Evolutionary conservation across 1,140 invertebrate genomes (phyloP).

Genomic region (Caenorhabditis brenneri): DNA sequence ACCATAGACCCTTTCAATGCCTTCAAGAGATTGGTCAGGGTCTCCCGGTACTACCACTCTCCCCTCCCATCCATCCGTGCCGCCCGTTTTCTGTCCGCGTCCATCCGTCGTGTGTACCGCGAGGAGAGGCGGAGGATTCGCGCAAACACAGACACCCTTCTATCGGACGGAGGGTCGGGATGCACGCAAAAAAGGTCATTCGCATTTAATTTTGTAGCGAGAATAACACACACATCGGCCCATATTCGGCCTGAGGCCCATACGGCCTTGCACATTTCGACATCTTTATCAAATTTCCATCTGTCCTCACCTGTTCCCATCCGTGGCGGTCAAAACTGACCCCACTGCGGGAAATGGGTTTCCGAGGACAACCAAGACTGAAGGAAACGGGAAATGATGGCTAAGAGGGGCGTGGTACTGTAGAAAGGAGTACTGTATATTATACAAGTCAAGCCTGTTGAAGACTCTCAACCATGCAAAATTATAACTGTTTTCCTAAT

Average conservation of each 20-base stretch:
- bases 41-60: slow-evolving; percentile 38
- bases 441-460: background rate
- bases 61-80: background rate
- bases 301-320: background rate
- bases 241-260: no score
- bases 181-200: slow-evolving; percentile 33
- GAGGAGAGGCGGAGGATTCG: background rate
- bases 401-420: background rate
- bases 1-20: slow-evolving; percentile 21
- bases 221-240: background rate
- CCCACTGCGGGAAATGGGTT: background rate
- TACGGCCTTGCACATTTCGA: background rate
- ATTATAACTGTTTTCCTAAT: background rate
- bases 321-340: background rate
- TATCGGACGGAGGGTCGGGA: background rate
- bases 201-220: background rate
- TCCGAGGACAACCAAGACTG: background rate
- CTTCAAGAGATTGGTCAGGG: slow-evolving; percentile 38
- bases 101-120: slow-evolving; percentile 19
- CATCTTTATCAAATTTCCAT: slow-evolving; percentile 27
- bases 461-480: no score
- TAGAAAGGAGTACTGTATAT: background rate
- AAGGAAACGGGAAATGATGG: background rate
- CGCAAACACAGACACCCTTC: background rate
- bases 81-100: slow-evolving; percentile 24